Evolutionary conservation across 1,140 invertebrate species (phyloP), one percentile per base, ranked within the genome.

Genomic region (Tribolium madens): DNA sequence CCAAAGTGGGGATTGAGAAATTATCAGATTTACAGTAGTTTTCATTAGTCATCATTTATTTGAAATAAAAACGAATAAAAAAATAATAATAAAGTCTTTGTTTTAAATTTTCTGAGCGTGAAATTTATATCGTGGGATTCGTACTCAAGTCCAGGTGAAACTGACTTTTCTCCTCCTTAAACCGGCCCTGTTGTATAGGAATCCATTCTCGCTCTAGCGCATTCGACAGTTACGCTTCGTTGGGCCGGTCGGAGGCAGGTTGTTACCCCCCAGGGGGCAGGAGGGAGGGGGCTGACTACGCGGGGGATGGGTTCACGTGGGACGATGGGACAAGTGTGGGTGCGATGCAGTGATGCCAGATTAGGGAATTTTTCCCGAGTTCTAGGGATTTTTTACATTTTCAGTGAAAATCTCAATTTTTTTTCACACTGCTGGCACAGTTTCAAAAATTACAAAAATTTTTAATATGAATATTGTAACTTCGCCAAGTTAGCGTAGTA

Each of bases 221-320:
- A 71, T 71, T 71, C 68, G 46, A 71, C 68, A 71, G 68, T 71
- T 71, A 50, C 68, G 68, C 68, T 71, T 71, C 68, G 68, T 71
- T 71, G 68, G 68, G 2, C 14, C 21, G 13, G 57, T 26, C 57
- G 57, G 36, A 64, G 57, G 1, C 57, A 64, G 57, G 57, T 64
- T 64, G 57, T 64, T 64, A 33, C n/a, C 57, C 3, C 52, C n/a
- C n/a, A 21, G 14, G 26, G 26, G 57, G 57, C 52, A 26, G 3
- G 53, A 12, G 18, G 57, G 26, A 26, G 18, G 18, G n/a, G 52
- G 52, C 17, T 7, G 52, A 26, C 7, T 9, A 42, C 36, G 36
- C n/a, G 36, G 36, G 33, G 36, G 36, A 42, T 42, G 36, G 36
- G 36, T 42, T 42, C 21, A 4, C 21, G 21, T 42, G 36, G 7